Base-by-base conservation (phyloP, 2,888 invertebrate species). In the Eueremaeus valkanovi region DNA sequence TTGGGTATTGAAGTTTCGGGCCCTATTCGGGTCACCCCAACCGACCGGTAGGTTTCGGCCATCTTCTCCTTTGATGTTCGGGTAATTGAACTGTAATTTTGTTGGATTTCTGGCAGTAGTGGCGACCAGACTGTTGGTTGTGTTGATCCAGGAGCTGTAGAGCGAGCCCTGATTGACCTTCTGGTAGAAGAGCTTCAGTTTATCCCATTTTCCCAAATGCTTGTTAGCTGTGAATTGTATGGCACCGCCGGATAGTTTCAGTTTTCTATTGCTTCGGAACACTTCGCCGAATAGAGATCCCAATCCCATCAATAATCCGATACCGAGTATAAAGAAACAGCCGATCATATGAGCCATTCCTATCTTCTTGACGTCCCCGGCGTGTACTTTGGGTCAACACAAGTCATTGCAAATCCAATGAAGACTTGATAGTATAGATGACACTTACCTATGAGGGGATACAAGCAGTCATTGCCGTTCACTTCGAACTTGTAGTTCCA, bases 291-390 rank as follows among this genome's bases (percentile, higher is more conserved):
- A 36, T 1, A 80, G 74, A 3, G 77, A 73, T 3, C 76, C 1
- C n/a, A 79, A 16, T 3, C 78, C 76, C n/a, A 76, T 72, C 61
- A 73, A 68, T 11, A 79, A 58, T 91, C 93, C 93, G 74, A 93
- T 84, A 74, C 92, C 86, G 3, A 94, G 85, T 0, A 95, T 90
- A 80, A 93, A 90, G 84, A 94, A 94, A 33, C 92, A 93, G 16
- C 94, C 95, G 83, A 94, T 93, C 93, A 94, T 95, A 81, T 95
- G 94, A 73, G 90, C 88, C 79, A 94, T 86, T 82, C 92, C 92
- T 58, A 95, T 94, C 49, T 92, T 92, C 81, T 93, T 92, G 77
- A 89, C 89, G 79, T 87, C 82, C 88, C 89, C 87, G 87, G 80
- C 78, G 18, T 80, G 80, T 16, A 80, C 81, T 55, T 21, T 3